Evolutionary conservation across 2,888 invertebrate genomes (phyloP).

Genomic region (Agrotis ipsilon): DNA sequence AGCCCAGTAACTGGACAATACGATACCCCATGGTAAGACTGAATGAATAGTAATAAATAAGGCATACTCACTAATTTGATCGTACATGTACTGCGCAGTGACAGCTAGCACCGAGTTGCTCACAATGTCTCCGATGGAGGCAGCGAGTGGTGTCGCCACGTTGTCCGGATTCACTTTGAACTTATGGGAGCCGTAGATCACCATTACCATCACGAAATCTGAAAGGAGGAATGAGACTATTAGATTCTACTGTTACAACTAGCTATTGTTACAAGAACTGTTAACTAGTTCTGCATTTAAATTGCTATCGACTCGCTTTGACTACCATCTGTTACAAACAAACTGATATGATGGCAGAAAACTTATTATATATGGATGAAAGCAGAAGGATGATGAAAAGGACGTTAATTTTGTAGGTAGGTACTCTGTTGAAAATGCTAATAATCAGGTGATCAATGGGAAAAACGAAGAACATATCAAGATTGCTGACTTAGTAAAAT

Average conservation of each 20-base stretch:
- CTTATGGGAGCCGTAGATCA: conserved; percentile 96
- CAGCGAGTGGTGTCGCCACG: conserved; percentile 98
- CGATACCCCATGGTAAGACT: too few relatives aligned
- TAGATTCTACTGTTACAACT: too few relatives aligned
- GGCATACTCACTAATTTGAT: conserved; percentile 92
- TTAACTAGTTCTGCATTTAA: too few relatives aligned
- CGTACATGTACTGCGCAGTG: conserved; percentile 95
- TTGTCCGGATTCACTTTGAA: conserved; percentile 98
- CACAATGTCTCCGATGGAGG: conserved; percentile 98
- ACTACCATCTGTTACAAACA: neutral
- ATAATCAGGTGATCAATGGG: too few relatives aligned
- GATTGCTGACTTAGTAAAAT: too few relatives aligned
- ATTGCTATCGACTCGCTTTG: too few relatives aligned
- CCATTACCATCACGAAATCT: conserved; percentile 97
- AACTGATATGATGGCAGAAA: neutral
- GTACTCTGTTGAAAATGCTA: neutral
- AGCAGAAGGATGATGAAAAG: neutral
- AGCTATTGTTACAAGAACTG: too few relatives aligned
- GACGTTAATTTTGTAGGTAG: too few relatives aligned
- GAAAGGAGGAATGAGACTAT: conserved; percentile 55
- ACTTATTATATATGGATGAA: neutral
- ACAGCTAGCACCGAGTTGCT: conserved; percentile 96
- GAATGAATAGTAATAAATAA: too few relatives aligned
- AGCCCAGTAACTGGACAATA: too few relatives aligned
- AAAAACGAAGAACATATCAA: neutral